Evolutionary conservation across 2,113 vertebrate species (phyloP), one percentile per base, ranked within the genome.

Genomic region (Gobiocypris rarus): DNA sequence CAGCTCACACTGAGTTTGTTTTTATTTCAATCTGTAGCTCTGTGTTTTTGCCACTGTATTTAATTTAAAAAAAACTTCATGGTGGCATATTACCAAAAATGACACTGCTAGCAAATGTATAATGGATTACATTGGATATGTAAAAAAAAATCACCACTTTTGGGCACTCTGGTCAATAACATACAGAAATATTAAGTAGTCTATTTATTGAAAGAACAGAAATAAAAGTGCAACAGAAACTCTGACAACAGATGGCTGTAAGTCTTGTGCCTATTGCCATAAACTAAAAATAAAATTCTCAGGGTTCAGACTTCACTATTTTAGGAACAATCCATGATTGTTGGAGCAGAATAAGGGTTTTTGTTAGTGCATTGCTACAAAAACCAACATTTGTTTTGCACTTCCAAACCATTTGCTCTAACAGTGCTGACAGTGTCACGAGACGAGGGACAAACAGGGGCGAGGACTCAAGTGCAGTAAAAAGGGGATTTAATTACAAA

Each of bases 221-320:
- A 8, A 17, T 43, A 15, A 41, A 71, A 71, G 41, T 71, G 41
- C 15, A 11, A 71, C 22, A 71, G 38, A 71, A 71, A 45, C 69
- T 22, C 65, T 9, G 7, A 67, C 7, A 34, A 43, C 69, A 73
- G 69, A 73, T 73, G 69, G 41, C 69, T 48, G 69, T 24, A 41
- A 73, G 69, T 15, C 38, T 71, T 71, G 41, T 71, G 41, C 41
- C 69, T 71, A 45, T 45, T 71, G 11, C 69, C n/a, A 45, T 71
- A 45, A 71, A 71, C 69, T 73, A 73, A 73, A 73, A 73, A 48
- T 73, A 71, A 45, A 71, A 71, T 45, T 45, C 22, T 45, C 41
- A 71, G 41, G 41, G 22, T 45, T 73, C 11, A 26, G 38, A 45
- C 10, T 24, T 24, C 34, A n/a, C 22, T 24, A n/a, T 69, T 45